Percentiles rank a stretch among this genome's conserved stretches.
Conservation (phyloP, 2,797 vertebrate species). For the Takifugu rubripes region DNA sequence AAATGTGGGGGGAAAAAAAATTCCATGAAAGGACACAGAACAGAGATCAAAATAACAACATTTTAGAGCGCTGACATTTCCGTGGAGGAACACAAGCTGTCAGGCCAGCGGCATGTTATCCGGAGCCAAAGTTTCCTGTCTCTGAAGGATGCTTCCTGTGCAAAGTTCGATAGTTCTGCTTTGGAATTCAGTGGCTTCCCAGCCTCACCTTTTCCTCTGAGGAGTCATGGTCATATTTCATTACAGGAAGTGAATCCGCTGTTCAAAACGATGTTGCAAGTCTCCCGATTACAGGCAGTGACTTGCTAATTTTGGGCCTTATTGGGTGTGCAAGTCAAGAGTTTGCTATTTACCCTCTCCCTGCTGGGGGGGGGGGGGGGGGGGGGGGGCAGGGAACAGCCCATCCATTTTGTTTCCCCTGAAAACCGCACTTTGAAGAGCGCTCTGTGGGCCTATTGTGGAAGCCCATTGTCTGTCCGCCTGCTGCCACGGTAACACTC, state of each 20-base stretch:
- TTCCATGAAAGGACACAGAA: not conserved
- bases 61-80: slow-evolving; percentile 19
- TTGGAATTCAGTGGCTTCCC: not conserved
- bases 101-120: slow-evolving; percentile 30
- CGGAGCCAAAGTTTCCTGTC: slow-evolving; percentile 53
- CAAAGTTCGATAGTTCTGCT: slow-evolving; percentile 21
- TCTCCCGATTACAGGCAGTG: slow-evolving; percentile 16
- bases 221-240: not conserved
- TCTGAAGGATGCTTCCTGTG: slow-evolving; percentile 59
- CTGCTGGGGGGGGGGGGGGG: slow-evolving; percentile 8
- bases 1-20: slow-evolving; percentile 1
- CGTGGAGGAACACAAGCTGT: slow-evolving; percentile 40
- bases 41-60: not conserved
- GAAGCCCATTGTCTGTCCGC: slow-evolving; percentile 64
- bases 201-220: not conserved
- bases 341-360: too few relatives aligned
- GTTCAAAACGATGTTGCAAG: slow-evolving; percentile 18
- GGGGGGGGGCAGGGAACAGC: slow-evolving; percentile 26
- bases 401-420: slow-evolving; percentile 41
- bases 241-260: slow-evolving; percentile 3
- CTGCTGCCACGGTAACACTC: slow-evolving; percentile 69
- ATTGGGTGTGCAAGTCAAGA: too few relatives aligned
- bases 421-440: slow-evolving; percentile 55
- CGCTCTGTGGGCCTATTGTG: slow-evolving; percentile 56
- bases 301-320: slow-evolving; percentile 10